Evolutionary conservation across 2,113 vertebrate species (phyloP), one percentile per base, ranked within the genome.

Genomic region (Brachyhypopomus occidentalis): DNA sequence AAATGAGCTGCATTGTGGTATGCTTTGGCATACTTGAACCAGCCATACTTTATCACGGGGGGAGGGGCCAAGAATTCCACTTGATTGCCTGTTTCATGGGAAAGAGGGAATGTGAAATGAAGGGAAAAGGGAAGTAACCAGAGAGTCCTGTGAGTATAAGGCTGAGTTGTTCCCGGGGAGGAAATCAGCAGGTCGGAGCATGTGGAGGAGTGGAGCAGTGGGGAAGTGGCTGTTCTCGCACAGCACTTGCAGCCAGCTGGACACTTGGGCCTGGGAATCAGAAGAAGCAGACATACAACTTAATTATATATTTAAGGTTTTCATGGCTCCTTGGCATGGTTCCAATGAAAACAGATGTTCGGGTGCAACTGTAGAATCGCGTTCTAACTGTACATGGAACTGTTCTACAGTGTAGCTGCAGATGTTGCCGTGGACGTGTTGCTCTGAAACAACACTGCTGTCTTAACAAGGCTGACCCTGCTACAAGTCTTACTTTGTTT

Each of bases 101-200:
- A 64, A 56, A 48, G 67, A 64, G 60, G 48, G 77, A 72, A 56
- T 77, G 62, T 77, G 62, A 74, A 84, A 83, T 72, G 48, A 25
- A 86, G 27, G 17, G 22, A 52, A 74, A 60, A 62, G 79, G 75
- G 76, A 86, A 86, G 75, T 22, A 27, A 82, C 79, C 41, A 75
- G 79, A 85, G 84, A 75, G 45, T 36, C 79, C 71, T 82, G 75
- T 75, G 84, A 82, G 78, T 86, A n/a, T 63, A 78, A 41, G 22
- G 75, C 12, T 56, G 36, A 71, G 69, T 72, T 75, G 71, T 74
- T 79, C 60, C 36, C 62, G 60, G 55, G 70, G 25, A 78, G 70
- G 41, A 60, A 52, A 23, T 73, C 30, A 48, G 66, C 75, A 60
- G 36, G 59, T 77, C 30, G 80, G 75, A 79, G 73, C 73, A 60